A percentile compares a stretch with the other conserved stretches of the same genome.
Evolutionary conservation across 37 sponge, comb jelly and placozoan species (phyloP).

Genomic region (Spongia lamella): DNA sequence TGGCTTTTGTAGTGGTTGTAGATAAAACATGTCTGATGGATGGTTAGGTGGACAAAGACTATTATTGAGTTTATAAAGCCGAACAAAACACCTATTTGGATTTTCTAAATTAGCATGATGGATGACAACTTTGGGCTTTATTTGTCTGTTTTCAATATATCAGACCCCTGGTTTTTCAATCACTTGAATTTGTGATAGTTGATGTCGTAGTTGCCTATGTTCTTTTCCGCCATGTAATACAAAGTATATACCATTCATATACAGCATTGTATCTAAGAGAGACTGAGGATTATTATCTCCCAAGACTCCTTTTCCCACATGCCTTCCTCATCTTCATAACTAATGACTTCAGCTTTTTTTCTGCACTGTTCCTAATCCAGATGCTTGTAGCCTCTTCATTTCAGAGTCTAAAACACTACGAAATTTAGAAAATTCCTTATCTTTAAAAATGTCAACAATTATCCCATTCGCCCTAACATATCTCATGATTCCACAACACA

Average conservation of each 20-base stretch:
- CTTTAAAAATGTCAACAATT: conserved; percentile 29
- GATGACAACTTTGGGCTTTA: too few species aligned
- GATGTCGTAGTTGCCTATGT: too few species aligned
- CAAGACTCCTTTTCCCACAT: conserved; percentile 34
- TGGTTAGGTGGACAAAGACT: too few species aligned
- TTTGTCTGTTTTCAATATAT: too few species aligned
- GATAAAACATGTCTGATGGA: too few species aligned
- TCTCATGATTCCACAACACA: conserved; percentile 13
- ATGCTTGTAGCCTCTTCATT: conserved; percentile 38
- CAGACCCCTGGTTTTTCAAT: conserved; percentile 17
- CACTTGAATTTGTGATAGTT: conserved; percentile 30
- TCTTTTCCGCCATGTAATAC: conserved; percentile 32
- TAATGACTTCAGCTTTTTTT: conserved; percentile 17
- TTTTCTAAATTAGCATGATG: too few species aligned
- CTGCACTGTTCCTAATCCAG: not conserved
- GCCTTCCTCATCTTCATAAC: conserved; percentile 19
- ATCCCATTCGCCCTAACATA: too few species aligned
- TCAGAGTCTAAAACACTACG: conserved; percentile 14
- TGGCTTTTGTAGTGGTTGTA: too few species aligned
- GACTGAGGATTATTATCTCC: conserved; percentile 12
- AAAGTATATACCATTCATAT: conserved; percentile 40
- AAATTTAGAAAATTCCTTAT: conserved; percentile 23
- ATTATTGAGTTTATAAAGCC: too few species aligned
- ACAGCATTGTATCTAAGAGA: too few species aligned
- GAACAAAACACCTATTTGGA: too few species aligned